Conservation (phyloP, 2,888 invertebrate genomes). For the Diplolepis rosae region DNA sequence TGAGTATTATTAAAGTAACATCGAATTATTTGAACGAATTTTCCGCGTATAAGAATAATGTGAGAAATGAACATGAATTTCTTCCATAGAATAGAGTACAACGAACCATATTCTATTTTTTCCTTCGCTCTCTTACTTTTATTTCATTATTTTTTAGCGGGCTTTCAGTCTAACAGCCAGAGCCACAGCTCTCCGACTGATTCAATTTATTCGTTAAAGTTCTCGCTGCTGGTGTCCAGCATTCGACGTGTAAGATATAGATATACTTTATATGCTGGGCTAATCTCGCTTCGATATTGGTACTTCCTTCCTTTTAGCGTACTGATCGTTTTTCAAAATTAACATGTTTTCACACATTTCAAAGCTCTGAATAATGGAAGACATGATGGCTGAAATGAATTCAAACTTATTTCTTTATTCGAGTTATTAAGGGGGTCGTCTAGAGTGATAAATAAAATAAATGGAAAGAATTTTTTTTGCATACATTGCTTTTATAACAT, state of each 20-base stretch:
- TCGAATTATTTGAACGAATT: slow-evolving; percentile 23
- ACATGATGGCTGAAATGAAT: no score
- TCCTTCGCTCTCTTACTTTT: slow-evolving; percentile 27
- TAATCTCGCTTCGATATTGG: slow-evolving; percentile 6
- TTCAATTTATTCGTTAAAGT: slow-evolving; percentile 57
- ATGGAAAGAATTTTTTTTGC: no score
- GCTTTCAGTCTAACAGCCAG: slow-evolving; percentile 38
- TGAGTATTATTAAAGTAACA: neutral
- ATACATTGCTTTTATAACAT: no score
- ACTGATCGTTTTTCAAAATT: neutral
- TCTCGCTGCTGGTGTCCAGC: slow-evolving; percentile 27
- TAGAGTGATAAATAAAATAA: no score
- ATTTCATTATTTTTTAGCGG: slow-evolving; percentile 6
- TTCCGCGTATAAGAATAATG: neutral
- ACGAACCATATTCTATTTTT: slow-evolving; percentile 9
- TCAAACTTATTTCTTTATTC: no score
- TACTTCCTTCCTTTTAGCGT: slow-evolving; percentile 3
- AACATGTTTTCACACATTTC: neutral
- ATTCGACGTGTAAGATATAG: slow-evolving; percentile 27
- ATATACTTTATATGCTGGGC: neutral
- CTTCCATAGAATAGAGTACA: slow-evolving; percentile 20
- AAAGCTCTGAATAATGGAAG: neutral
- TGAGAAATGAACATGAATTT: slow-evolving; percentile 7
- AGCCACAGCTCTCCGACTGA: slow-evolving; percentile 41
- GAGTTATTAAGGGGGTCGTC: no score